Evolutionary conservation across 2,113 vertebrate species (phyloP), one percentile per base, ranked within the genome.

Genomic region (Pterophyllum scalare): DNA sequence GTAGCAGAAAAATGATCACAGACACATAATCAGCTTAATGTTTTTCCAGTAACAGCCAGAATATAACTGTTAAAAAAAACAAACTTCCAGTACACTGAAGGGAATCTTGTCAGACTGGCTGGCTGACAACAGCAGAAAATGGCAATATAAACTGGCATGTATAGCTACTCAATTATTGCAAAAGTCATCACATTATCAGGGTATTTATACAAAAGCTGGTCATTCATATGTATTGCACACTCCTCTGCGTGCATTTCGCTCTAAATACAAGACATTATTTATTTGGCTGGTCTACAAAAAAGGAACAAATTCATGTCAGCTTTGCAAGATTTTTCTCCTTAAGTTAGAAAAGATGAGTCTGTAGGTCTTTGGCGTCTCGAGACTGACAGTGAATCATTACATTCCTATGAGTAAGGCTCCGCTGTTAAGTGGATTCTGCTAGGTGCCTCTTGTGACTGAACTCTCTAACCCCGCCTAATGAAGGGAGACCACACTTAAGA

Each of bases 391-490:
- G 11, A 72, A 52, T 52, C 43, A 52, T 31, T 28, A 31, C 43
- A 8, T 5, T 8, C 65, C 65, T 12, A 11, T 31, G 26, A 52
- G 26, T 72, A n/a, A 31, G 65, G 10, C 43, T 52, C 10, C n/a
- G 46, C 43, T 31, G 43, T 72, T 72, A 31, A 72, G 52, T 72
- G 65, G 24, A 72, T 72, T 70, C 65, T 72, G 43, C 65, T 28
- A 8, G 17, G 10, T 3, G 1, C 17, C 65, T 72, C 28, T 31
- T 52, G 46, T 28, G 26, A 20, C 17, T 72, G 65, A 52, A n/a
- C 43, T 72, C 65, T 52, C 43, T 31, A 72, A 72, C 65, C 24
- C 26, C 43, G 12, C 11, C 43, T 72, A 72, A 72, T 3, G 26
- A 52, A 72, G 43, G 46, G 26, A 72, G 65, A n/a, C 43, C 65